phyloP scores from a whole-genome alignment of 2,797 vertebrate species.

The Pseudochaenichthys georgianus region DNA sequence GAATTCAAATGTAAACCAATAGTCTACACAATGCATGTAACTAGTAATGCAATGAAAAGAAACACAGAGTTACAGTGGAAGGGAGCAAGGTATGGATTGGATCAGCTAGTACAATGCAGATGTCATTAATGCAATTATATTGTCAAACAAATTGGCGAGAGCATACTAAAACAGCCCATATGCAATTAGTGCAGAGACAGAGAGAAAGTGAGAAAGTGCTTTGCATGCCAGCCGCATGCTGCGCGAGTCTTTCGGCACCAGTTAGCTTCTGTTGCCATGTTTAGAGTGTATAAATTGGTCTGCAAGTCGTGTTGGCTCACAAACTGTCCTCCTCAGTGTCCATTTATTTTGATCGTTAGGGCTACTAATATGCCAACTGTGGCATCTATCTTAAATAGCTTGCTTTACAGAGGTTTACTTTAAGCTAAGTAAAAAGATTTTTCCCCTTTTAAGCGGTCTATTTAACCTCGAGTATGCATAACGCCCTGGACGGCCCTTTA shows the following conservation, averaged over 20 bases:
- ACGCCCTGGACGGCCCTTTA: constrained; percentile 31
- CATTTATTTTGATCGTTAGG: constrained; percentile 66
- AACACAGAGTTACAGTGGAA: constrained; percentile 24
- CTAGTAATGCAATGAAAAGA: constrained; percentile 15
- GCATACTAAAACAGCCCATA: constrained; percentile 63
- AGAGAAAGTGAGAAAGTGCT: constrained; percentile 45
- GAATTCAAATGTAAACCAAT: constrained; percentile 15
- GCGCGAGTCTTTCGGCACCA: constrained; percentile 63
- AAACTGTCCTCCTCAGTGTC: constrained; percentile 58
- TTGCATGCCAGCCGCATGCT: constrained; percentile 62
- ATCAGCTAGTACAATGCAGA: constrained; percentile 45
- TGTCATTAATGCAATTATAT: constrained; percentile 57
- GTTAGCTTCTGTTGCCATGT: constrained; percentile 63
- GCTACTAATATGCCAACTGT: constrained; percentile 66
- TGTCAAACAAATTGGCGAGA: constrained; percentile 65
- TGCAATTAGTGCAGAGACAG: constrained; percentile 66
- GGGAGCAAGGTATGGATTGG: constrained; percentile 29
- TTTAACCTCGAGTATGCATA: constrained; percentile 60
- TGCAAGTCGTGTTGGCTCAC: constrained; percentile 53
- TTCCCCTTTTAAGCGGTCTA: constrained; percentile 35
- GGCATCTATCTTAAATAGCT: constrained; percentile 55
- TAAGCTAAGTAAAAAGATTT: constrained; percentile 46
- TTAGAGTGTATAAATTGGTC: constrained; percentile 67
- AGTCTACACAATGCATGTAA: background rate
- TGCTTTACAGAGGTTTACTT: constrained; percentile 55